phyloP scores from a whole-genome alignment of 2,797 vertebrate genomes.

The Lutjanus argentimaculatus region DNA sequence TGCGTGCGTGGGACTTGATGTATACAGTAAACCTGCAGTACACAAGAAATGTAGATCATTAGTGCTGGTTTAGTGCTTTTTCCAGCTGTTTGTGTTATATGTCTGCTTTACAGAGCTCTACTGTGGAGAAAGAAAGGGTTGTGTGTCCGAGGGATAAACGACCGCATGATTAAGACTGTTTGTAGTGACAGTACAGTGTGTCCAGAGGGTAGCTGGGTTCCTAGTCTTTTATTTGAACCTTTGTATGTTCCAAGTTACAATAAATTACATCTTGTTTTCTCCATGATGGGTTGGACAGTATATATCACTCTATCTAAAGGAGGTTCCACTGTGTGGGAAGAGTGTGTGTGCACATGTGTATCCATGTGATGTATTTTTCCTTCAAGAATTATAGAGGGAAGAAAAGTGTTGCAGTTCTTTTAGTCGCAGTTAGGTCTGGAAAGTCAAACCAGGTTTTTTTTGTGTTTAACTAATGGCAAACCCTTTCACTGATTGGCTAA shows the following conservation, averaged over 20 bases:
- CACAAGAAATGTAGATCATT: constrained; percentile 5
- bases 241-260: not conserved
- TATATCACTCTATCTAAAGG: not conserved
- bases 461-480: not conserved
- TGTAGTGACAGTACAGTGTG: not conserved
- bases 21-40: not conserved
- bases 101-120: not conserved
- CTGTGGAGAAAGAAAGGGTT: not conserved
- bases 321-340: not conserved
- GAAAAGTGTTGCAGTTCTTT: not conserved
- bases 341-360: not conserved
- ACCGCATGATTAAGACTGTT: not conserved
- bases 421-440: not conserved
- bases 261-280: constrained; percentile 7
- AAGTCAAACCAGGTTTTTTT: constrained; percentile 2
- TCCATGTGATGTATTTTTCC: not conserved
- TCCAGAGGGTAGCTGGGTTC: not conserved
- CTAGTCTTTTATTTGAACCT: not conserved
- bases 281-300: not conserved
- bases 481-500: not conserved
- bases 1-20: not conserved
- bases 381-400: not conserved
- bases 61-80: constrained; percentile 2
- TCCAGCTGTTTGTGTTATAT: not conserved
- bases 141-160: not conserved